A percentile compares a stretch with the other conserved stretches of the same genome.
Conservation (phyloP, 1,140 invertebrate genomes). For the Drosophila paulistorum region DNA sequence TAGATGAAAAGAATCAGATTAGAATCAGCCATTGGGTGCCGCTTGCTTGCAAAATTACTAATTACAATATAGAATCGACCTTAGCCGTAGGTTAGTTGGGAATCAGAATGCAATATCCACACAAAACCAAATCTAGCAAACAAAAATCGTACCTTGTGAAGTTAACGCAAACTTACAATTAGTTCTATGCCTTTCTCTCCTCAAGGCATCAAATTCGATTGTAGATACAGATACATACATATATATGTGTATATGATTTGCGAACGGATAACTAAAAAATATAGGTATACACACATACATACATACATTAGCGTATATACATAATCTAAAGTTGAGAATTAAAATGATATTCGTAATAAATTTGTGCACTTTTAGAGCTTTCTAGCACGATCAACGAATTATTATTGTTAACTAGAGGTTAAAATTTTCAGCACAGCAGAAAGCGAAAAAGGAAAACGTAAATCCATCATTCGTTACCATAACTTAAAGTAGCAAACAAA, state of each 20-base stretch:
- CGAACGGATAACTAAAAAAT: constrained; percentile 30
- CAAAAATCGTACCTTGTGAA: constrained; percentile 60
- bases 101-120: constrained; percentile 24
- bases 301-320: not conserved
- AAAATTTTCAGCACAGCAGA: not conserved
- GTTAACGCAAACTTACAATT: constrained; percentile 26
- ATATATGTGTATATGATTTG: constrained; percentile 29
- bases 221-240: constrained; percentile 35
- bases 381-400: constrained; percentile 73
- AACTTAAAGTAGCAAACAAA: constrained; percentile 43
- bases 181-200: not conserved
- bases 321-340: constrained; percentile 23
- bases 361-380: constrained; percentile 77
- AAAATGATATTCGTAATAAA: constrained; percentile 55
- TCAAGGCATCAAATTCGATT: constrained; percentile 12
- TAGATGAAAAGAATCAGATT: constrained; percentile 42
- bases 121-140: constrained; percentile 36
- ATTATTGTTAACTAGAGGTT: constrained; percentile 58
- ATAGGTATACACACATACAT: constrained; percentile 4
- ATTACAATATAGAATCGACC: constrained; percentile 21
- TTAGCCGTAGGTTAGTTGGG: constrained; percentile 43
- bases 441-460: constrained; percentile 20
- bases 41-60: constrained; percentile 30
- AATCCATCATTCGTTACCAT: constrained; percentile 36
- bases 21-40: constrained; percentile 12